Conservation (phyloP, 30 jellyfish, hydroid and myxozoan species). For the Hydractinia echinata region DNA sequence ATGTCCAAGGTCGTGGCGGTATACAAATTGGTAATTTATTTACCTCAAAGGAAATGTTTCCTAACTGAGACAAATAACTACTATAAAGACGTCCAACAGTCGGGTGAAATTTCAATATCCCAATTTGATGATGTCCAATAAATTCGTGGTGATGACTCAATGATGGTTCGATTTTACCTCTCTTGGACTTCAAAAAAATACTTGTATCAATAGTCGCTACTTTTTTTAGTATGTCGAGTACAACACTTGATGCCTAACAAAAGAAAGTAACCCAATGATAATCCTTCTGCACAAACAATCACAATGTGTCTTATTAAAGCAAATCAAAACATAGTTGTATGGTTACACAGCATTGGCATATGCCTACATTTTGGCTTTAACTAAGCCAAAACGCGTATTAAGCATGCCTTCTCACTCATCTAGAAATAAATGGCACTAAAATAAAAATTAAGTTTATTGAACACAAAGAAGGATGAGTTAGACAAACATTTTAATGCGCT, state of each 20-base stretch:
- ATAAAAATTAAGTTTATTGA: too few relatives aligned
- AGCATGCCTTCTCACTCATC: too few relatives aligned
- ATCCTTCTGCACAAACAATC: too few relatives aligned
- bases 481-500: too few relatives aligned
- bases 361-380: too few relatives aligned
- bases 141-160: constrained; percentile 58
- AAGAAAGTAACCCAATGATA: not conserved
- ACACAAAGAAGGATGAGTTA: too few relatives aligned
- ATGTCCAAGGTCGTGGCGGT: constrained; percentile 97
- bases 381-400: too few relatives aligned
- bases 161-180: constrained; percentile 45
- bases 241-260: constrained; percentile 71
- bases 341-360: too few relatives aligned
- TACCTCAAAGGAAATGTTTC: constrained; percentile 73
- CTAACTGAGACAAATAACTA: constrained; percentile 59
- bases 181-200: constrained; percentile 22
- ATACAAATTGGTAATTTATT: constrained; percentile 78
- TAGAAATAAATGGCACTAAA: too few relatives aligned
- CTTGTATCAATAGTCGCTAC: constrained; percentile 59
- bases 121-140: constrained; percentile 54
- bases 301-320: too few relatives aligned
- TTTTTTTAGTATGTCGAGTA: constrained; percentile 61
- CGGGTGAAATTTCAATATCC: constrained; percentile 82
- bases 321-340: too few relatives aligned
- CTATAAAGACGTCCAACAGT: constrained; percentile 57